These are phyloP conservation scores for Lumbricus terrestris DNA, from an alignment of 2,888 invertebrate genomes.

Conservation along the genomic window DNA sequence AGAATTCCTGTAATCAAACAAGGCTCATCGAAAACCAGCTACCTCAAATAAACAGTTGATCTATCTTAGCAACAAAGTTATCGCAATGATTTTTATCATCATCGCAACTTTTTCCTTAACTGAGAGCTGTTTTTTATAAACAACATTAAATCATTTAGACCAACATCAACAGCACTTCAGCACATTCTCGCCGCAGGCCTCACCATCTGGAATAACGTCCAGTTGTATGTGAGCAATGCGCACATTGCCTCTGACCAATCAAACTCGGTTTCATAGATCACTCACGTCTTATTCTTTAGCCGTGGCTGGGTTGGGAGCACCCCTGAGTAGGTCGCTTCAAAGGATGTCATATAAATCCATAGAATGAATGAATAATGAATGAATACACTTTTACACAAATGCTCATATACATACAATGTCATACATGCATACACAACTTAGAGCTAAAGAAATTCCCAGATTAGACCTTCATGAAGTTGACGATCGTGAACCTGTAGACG, in stretches of 20 bases:
- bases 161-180: neutral
- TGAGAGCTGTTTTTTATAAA: neutral
- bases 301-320: too few species aligned
- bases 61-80: neutral
- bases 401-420: neutral
- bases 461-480: slow-evolving; percentile 54
- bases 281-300: too few species aligned
- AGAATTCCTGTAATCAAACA: neutral
- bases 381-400: neutral
- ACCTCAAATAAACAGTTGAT: neutral
- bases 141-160: neutral
- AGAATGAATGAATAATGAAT: too few species aligned
- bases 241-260: too few species aligned
- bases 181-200: too few species aligned
- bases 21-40: neutral
- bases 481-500: slow-evolving; percentile 55
- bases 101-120: neutral
- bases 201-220: neutral
- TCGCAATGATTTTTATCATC: neutral
- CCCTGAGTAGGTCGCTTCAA: too few species aligned
- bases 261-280: too few species aligned
- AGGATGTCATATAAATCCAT: too few species aligned
- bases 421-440: too few species aligned
- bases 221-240: too few species aligned
- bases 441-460: neutral